Conservation (phyloP, 2,113 vertebrate species). For the Dascyllus trimaculatus region DNA sequence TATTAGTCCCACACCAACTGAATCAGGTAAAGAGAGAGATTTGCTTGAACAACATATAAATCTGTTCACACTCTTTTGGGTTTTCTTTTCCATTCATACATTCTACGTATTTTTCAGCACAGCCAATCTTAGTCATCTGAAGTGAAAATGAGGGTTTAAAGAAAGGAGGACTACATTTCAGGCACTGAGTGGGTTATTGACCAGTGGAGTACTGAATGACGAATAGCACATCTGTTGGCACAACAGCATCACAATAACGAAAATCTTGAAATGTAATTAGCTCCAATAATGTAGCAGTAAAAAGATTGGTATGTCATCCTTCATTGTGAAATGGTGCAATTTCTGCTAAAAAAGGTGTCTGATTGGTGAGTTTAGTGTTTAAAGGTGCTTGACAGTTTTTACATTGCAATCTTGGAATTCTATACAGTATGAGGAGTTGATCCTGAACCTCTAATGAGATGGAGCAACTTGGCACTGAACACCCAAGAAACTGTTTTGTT, state of each 20-base stretch:
- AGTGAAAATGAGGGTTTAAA: neutral
- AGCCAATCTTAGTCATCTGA: slow-evolving; percentile 1
- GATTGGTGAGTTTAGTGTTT: neutral
- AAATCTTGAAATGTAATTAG: neutral
- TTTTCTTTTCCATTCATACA: neutral
- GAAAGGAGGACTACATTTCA: neutral
- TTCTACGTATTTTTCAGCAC: neutral
- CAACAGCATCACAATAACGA: neutral
- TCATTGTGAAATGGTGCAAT: too few relatives aligned
- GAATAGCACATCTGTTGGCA: neutral
- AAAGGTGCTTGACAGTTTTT: neutral
- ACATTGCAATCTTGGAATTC: too few relatives aligned
- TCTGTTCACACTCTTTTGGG: too few relatives aligned
- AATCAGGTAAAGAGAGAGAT: slow-evolving; percentile 83
- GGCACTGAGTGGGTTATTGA: neutral
- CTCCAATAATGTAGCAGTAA: neutral
- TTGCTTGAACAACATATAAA: neutral
- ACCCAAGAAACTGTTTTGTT: neutral
- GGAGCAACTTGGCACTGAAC: neutral
- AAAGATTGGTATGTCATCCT: too few relatives aligned
- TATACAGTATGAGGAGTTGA: neutral
- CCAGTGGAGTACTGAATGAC: neutral
- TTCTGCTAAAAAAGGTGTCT: neutral
- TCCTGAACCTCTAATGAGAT: neutral
- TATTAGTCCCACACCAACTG: slow-evolving; percentile 90